phyloP scores from a whole-genome alignment of 2,113 vertebrate species.

The Hippocampus abdominalis region DNA sequence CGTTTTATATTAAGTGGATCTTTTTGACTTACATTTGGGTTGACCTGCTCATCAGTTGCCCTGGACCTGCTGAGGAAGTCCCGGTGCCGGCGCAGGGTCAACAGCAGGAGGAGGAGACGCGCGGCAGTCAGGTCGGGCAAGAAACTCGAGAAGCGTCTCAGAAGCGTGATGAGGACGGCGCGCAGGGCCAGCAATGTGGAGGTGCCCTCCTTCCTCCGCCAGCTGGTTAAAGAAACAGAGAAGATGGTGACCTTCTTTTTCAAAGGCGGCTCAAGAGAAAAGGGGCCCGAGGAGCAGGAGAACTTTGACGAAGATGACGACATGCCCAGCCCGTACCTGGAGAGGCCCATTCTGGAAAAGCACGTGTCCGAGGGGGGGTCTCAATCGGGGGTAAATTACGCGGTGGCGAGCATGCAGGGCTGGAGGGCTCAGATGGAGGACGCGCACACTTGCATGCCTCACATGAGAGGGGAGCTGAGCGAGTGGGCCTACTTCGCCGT shows the following conservation, averaged over 20 bases:
- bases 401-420: slow-evolving; percentile 74
- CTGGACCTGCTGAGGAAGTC: slow-evolving; percentile 64
- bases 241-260: slow-evolving; percentile 76
- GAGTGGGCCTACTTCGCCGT: slow-evolving; percentile 78
- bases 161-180: slow-evolving; percentile 63
- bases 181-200: slow-evolving; percentile 70
- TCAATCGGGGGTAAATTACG: slow-evolving; percentile 63
- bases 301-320: slow-evolving; percentile 50
- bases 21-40: background rate
- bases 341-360: slow-evolving; percentile 68
- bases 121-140: slow-evolving; percentile 37
- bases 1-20: slow-evolving; percentile 7
- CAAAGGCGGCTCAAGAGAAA: slow-evolving; percentile 62
- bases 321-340: slow-evolving; percentile 60
- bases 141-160: slow-evolving; percentile 51
- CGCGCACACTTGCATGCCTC: slow-evolving; percentile 69
- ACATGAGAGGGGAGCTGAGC: slow-evolving; percentile 55
- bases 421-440: slow-evolving; percentile 79
- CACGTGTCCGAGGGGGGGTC: slow-evolving; percentile 65
- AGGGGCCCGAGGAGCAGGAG: slow-evolving; percentile 40
- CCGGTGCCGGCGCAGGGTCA: slow-evolving; percentile 38
- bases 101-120: slow-evolving; percentile 31
- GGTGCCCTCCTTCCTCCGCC: slow-evolving; percentile 73
- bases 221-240: slow-evolving; percentile 72
- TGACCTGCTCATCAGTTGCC: slow-evolving; percentile 39